Evolutionary conservation across 2,888 invertebrate genomes (phyloP).

Genomic region (Idaea biselata): DNA sequence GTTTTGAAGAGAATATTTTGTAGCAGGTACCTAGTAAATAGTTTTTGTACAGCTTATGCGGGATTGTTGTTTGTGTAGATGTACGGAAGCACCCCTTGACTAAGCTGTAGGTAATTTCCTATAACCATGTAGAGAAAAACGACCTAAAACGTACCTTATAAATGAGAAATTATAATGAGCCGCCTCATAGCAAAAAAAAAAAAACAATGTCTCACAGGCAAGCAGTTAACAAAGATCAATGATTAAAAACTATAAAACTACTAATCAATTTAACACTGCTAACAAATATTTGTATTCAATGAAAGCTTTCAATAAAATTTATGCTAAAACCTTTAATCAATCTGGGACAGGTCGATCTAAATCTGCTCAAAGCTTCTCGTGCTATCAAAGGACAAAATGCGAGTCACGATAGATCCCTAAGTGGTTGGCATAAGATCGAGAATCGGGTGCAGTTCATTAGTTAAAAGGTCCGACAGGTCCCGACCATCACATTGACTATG

Average conservation of each 20-base stretch:
- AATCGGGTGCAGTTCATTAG: slow-evolving; percentile 52
- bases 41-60: slow-evolving; percentile 16
- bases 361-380: slow-evolving; percentile 20
- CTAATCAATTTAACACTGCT: neutral
- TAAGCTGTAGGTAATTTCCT: too few relatives aligned
- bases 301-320: slow-evolving; percentile 23
- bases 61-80: slow-evolving; percentile 18
- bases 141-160: too few relatives aligned
- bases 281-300: slow-evolving; percentile 1
- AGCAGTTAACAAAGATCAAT: neutral
- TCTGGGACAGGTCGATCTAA: slow-evolving; percentile 22
- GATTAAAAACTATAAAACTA: neutral
- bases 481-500: slow-evolving; percentile 60
- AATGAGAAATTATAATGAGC: too few relatives aligned
- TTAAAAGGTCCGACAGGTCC: slow-evolving; percentile 53
- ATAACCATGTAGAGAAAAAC: too few relatives aligned
- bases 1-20: slow-evolving; percentile 25
- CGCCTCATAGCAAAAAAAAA: too few relatives aligned
- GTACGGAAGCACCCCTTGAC: slow-evolving; percentile 2
- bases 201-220: too few relatives aligned
- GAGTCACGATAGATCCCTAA: slow-evolving; percentile 43
- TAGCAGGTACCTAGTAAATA: slow-evolving; percentile 19
- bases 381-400: slow-evolving; percentile 28
- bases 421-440: slow-evolving; percentile 32
- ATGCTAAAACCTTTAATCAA: slow-evolving; percentile 27